A percentile compares a stretch with the other conserved stretches of the same genome.
phyloP scores from a whole-genome alignment of 2,797 vertebrate genomes.

The Taeniopygia guttata region DNA sequence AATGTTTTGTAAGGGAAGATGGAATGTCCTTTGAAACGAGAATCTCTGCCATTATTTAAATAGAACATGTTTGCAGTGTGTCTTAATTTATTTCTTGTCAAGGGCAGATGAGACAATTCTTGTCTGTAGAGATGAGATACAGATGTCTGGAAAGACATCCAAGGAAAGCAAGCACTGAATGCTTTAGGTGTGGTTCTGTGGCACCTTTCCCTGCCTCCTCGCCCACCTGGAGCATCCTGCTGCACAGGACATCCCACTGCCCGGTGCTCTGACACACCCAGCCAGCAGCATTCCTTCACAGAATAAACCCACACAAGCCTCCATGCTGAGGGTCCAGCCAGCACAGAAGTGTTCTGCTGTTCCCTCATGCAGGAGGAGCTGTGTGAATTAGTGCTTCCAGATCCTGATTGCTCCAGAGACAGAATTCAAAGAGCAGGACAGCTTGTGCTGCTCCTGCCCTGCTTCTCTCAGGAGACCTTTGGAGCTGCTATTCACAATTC shows the following conservation, averaged over 20 bases:
- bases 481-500: neutral
- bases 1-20: neutral
- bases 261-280: neutral
- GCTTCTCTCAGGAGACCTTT: neutral
- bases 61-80: neutral
- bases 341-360: neutral
- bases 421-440: neutral
- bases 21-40: neutral
- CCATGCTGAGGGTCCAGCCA: neutral
- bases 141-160: neutral
- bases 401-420: neutral
- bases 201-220: neutral
- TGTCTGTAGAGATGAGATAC: neutral
- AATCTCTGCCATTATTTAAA: constrained; percentile 14
- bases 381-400: neutral
- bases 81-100: neutral
- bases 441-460: neutral
- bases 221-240: neutral
- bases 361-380: neutral
- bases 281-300: rapidly evolving
- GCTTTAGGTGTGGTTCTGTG: neutral
- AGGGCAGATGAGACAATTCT: neutral
- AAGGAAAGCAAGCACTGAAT: neutral
- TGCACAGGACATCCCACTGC: neutral
- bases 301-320: neutral